A percentile compares a stretch with the other conserved stretches of the same genome.
phyloP scores from a whole-genome alignment of 2,888 invertebrate species.

The Elegia similella region DNA sequence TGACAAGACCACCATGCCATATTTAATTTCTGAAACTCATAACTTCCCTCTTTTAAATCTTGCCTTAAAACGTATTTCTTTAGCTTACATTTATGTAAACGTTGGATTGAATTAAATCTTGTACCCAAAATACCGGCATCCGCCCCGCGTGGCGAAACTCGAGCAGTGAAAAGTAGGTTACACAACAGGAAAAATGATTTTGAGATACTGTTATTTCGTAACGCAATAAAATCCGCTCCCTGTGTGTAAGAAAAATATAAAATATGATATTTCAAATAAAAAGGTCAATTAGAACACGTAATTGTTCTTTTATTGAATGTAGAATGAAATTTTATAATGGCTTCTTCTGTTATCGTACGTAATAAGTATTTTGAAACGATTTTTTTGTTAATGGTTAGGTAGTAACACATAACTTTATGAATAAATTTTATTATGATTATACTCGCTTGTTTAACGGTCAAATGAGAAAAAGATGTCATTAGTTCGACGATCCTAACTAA shows the following conservation, averaged over 20 bases:
- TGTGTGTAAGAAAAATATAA: background rate
- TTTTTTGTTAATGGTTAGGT: no score
- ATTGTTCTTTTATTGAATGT: background rate
- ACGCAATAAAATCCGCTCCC: background rate
- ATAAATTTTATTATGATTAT: no score
- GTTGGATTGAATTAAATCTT: background rate
- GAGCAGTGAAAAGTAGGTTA: background rate
- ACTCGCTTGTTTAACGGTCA: no score
- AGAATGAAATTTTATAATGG: background rate
- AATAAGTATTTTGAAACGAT: background rate
- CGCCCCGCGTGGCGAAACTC: background rate
- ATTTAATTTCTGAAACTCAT: no score
- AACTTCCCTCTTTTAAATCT: no score
- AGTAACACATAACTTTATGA: no score
- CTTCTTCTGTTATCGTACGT: background rate
- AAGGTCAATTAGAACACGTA: conserved; percentile 2
- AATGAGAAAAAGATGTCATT: no score
- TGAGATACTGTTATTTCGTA: background rate
- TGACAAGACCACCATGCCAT: no score
- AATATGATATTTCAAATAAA: conserved; percentile 1
- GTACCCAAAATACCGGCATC: background rate
- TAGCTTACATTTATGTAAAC: no score
- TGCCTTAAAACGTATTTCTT: no score
- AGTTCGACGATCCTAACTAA: no score
- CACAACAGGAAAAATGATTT: conserved; percentile 2